Evolutionary conservation across 2,113 vertebrate genomes (phyloP), one percentile per base, ranked within the genome.

Genomic region (Paradoxurus hermaphroditus): DNA sequence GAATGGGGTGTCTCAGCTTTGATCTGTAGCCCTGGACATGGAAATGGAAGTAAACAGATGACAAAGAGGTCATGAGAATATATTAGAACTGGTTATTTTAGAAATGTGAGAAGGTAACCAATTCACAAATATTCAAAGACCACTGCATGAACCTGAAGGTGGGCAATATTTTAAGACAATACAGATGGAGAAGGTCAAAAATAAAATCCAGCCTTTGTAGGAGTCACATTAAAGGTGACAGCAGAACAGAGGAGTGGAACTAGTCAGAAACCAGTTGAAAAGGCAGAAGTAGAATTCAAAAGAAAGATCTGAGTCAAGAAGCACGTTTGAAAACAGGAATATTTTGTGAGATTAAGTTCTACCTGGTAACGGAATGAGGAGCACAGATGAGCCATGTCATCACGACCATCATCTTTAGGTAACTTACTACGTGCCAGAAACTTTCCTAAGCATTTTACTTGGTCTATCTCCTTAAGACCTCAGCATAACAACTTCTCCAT

Each of bases 241-340:
- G n/a, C 1, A 59, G 18, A 36, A 67, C 8, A 29, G 1, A 13
- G 3, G 1, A 10, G 2, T 19, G 12, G 10, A 56, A 78, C 15
- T 39, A 39, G 75, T n/a, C 46, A 81, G 68, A 46, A 39, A 90
- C 11, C 27, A 82, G 9, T 8, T 65, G 51, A 39, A 93, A 78
- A n/a, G 29, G 5, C 16, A 72, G 25, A 91, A 46, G 51, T 2
- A 39, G 59, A 87, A 59, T 8, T 90, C 44, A 36, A 25, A 36
- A 82, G 44, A 46, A 89, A 91, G 13, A 15, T 39, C 82, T 92
- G n/a, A 78, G 62, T 27, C 84, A 79, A 53, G 36, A 94, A n/a
- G 39, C 11, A 16, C 34, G 36, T 44, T 49, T 29, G 7, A 81
- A 46, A 77, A 46, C 15, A 70, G 25, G 16, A 36, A 56, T 85